phyloP scores from a whole-genome alignment of 2,888 invertebrate species.

The Coleophora deauratella region DNA sequence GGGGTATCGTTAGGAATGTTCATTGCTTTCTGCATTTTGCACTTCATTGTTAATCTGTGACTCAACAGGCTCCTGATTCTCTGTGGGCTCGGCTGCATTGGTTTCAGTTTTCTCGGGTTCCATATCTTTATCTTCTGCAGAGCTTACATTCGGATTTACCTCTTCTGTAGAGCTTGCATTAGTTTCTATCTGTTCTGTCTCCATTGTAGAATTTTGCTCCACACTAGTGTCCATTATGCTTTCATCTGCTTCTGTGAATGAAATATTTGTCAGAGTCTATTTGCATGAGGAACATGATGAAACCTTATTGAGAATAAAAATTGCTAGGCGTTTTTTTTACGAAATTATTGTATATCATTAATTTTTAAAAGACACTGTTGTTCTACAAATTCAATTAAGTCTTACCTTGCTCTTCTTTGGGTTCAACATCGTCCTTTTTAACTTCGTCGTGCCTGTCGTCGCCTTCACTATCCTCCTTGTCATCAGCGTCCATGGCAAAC shows the following conservation, averaged over 20 bases:
- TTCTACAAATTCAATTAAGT: background rate
- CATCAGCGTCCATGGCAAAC: constrained; percentile 55
- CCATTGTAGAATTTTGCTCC: constrained; percentile 12
- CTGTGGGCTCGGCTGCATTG: constrained; percentile 4
- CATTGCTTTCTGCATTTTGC: constrained; percentile 7
- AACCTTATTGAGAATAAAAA: too few relatives aligned
- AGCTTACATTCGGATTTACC: too few relatives aligned
- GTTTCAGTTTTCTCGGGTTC: background rate
- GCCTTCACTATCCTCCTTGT: constrained; percentile 56
- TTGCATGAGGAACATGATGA: too few relatives aligned
- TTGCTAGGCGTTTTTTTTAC: too few relatives aligned
- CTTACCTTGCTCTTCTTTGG: constrained; percentile 19
- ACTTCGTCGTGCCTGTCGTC: constrained; percentile 38
- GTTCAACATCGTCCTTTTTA: constrained; percentile 2
- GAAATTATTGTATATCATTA: too few relatives aligned
- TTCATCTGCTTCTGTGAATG: constrained; percentile 22
- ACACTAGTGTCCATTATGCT: constrained; percentile 26
- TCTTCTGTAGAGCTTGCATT: too few relatives aligned
- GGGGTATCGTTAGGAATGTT: constrained; percentile 28
- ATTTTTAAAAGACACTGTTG: too few relatives aligned
- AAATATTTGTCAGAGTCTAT: too few relatives aligned
- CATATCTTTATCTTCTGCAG: too few relatives aligned
- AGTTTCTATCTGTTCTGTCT: too few relatives aligned
- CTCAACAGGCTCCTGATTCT: constrained; percentile 3
- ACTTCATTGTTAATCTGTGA: too few relatives aligned